These are phyloP conservation scores for Phoeniculus purpureus DNA, from an alignment of 2,797 vertebrate genomes.

Conservation along the genomic window DNA sequence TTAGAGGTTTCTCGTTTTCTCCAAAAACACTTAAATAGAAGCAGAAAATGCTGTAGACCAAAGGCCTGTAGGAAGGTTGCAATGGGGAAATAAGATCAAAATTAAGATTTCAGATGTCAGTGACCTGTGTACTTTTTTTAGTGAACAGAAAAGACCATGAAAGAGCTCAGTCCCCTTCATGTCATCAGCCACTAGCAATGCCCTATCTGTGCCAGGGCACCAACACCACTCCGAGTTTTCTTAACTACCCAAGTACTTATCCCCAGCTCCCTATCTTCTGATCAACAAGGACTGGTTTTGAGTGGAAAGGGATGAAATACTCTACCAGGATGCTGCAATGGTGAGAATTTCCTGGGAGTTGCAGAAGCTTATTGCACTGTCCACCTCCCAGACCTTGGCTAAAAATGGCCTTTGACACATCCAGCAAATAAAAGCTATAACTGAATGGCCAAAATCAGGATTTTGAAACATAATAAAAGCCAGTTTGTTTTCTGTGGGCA, in stretches of 20 bases:
- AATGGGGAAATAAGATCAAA: background rate
- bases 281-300: background rate
- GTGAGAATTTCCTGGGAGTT: background rate
- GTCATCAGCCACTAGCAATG: background rate
- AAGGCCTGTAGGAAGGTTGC: background rate
- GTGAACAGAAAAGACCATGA: background rate
- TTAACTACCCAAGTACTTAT: background rate
- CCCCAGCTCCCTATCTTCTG: background rate
- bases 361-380: background rate
- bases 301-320: background rate
- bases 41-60: background rate
- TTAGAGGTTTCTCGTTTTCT: background rate
- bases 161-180: background rate
- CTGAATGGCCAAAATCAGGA: background rate
- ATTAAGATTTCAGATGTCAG: background rate
- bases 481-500: background rate
- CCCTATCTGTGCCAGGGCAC: rapidly evolving
- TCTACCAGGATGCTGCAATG: background rate
- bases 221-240: background rate
- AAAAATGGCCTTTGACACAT: background rate
- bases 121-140: background rate
- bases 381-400: background rate
- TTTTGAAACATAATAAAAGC: background rate
- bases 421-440: background rate
- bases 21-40: background rate